Percentiles rank a stretch among this genome's conserved stretches.
Evolutionary conservation across 2,888 invertebrate genomes (phyloP).

Genomic region (Lobophora halterata): DNA sequence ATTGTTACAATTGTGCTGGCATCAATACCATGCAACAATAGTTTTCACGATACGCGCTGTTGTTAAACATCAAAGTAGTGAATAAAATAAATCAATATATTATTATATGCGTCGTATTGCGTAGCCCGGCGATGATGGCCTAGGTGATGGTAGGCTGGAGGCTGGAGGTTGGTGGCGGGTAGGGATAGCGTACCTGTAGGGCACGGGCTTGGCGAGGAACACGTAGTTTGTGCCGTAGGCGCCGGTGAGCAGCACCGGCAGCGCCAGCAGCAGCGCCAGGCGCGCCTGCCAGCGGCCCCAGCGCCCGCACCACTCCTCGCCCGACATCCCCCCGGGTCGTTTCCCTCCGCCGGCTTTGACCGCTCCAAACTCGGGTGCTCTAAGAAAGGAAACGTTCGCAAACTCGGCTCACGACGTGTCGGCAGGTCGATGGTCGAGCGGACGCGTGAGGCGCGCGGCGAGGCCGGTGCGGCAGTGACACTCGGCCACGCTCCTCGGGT

Average conservation of each 20-base stretch:
- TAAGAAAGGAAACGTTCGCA: background rate
- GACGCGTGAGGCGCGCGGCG: conserved; percentile 1
- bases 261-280: conserved; percentile 65
- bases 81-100: no score
- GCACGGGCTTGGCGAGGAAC: conserved; percentile 65
- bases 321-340: conserved; percentile 8
- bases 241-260: conserved; percentile 70
- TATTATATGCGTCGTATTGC: no score
- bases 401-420: background rate
- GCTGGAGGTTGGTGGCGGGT: no score
- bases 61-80: no score
- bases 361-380: background rate
- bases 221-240: conserved; percentile 74
- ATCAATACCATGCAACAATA: no score
- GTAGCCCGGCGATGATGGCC: no score
- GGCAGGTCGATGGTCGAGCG: background rate
- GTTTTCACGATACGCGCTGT: no score
- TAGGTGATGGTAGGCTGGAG: no score
- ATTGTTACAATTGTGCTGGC: no score
- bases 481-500: conserved; percentile 5
- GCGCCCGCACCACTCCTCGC: conserved; percentile 55
- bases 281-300: conserved; percentile 70
- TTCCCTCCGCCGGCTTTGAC: background rate
- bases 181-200: conserved; percentile 72
- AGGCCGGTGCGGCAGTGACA: conserved; percentile 11